A percentile compares a stretch with the other conserved stretches of the same genome.
Conservation (phyloP, 1,140 invertebrate species). For the Atopsyche davidsoni region DNA sequence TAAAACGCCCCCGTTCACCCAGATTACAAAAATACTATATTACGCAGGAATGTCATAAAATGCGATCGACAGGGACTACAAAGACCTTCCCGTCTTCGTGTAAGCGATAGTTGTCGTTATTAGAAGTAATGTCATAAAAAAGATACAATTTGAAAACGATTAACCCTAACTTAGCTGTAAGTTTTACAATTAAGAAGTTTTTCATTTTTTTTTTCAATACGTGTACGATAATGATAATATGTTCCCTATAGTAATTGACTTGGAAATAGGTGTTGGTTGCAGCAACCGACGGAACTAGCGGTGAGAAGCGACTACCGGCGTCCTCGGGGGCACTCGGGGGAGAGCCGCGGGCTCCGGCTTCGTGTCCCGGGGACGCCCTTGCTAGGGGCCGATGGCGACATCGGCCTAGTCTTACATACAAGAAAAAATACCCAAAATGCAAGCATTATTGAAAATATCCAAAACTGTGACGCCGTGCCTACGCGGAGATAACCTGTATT, state of each 20-base stretch:
- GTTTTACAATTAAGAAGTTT: slow-evolving; percentile 11
- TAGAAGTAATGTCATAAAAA: slow-evolving; percentile 18
- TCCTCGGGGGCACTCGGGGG: too few relatives aligned
- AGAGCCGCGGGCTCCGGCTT: too few relatives aligned
- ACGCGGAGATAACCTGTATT: too few relatives aligned
- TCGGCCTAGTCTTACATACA: neutral
- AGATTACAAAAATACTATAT: too few relatives aligned
- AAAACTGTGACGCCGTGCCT: too few relatives aligned
- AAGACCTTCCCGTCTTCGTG: slow-evolving; percentile 3
- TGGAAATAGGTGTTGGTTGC: slow-evolving; percentile 48
- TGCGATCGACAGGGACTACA: too few relatives aligned
- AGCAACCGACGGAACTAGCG: slow-evolving; percentile 25
- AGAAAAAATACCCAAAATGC: neutral
- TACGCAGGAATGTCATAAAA: too few relatives aligned
- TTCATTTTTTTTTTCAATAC: slow-evolving; percentile 9
- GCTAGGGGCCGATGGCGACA: neutral
- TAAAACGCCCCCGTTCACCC: too few relatives aligned
- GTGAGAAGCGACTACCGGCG: neutral
- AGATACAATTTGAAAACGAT: slow-evolving; percentile 11
- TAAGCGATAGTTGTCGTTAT: slow-evolving; percentile 8
- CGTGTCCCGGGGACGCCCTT: too few relatives aligned
- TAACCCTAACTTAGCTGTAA: slow-evolving; percentile 11
- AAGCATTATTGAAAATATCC: slow-evolving; percentile 2
- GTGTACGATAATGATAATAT: slow-evolving; percentile 37
- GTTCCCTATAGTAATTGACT: slow-evolving; percentile 66